These are phyloP conservation scores for Amniataba percoides DNA, from an alignment of 2,797 vertebrate species.

Conservation along the genomic window DNA sequence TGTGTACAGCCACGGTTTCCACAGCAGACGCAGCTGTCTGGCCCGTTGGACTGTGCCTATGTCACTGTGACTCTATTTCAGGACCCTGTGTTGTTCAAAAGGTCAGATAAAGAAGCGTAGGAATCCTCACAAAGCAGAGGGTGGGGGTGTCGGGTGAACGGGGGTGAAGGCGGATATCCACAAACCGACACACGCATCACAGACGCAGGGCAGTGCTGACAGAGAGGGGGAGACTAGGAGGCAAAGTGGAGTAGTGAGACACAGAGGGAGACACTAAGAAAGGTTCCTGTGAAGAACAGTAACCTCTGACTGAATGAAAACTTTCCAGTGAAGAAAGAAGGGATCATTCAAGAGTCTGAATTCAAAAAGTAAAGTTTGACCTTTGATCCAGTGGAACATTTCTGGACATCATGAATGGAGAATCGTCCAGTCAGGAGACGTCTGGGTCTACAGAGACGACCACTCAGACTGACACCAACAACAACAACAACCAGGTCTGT, in stretches of 20 bases:
- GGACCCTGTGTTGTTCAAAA: conserved; percentile 83
- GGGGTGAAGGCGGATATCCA: conserved; percentile 59
- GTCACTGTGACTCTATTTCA: conserved; percentile 84
- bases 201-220: conserved; percentile 37
- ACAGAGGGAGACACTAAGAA: conserved; percentile 17
- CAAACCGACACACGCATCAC: conserved; percentile 59
- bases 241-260: conserved; percentile 18
- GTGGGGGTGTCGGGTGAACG: conserved; percentile 62
- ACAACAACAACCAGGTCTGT: conserved; percentile 70
- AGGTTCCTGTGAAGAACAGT: conserved; percentile 1
- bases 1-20: conserved; percentile 77
- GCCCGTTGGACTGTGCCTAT: conserved; percentile 67
- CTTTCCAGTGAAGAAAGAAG: background rate
- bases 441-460: conserved; percentile 28
- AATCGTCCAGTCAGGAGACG: conserved; percentile 50
- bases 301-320: conserved; percentile 35
- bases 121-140: conserved; percentile 72
- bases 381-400: conserved; percentile 26
- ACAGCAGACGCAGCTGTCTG: conserved; percentile 86
- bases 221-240: conserved; percentile 41
- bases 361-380: conserved; percentile 12
- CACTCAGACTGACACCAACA: conserved; percentile 61
- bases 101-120: conserved; percentile 85
- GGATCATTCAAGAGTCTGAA: background rate
- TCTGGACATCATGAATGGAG: conserved; percentile 69